A percentile compares a stretch with the other conserved stretches of the same genome.
Evolutionary conservation across 1,140 invertebrate genomes (phyloP).

Genomic region (Centruroides vittatus): DNA sequence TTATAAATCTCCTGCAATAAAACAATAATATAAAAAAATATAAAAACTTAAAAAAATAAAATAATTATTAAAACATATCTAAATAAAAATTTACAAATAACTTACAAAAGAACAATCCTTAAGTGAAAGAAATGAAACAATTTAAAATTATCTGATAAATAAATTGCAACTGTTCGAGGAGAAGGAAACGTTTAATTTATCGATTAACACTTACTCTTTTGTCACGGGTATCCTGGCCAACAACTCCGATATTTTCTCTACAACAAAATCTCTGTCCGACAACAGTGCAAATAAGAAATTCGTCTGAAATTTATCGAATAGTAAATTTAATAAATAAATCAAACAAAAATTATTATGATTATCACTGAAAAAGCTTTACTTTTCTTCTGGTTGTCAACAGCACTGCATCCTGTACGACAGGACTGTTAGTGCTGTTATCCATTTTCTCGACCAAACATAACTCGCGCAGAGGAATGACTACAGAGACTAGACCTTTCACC

Average conservation of each 20-base stretch:
- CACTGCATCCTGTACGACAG: conserved; percentile 55
- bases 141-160: too few species aligned
- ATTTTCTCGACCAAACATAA: conserved; percentile 55
- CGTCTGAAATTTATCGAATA: conserved; percentile 21
- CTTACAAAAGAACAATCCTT: too few species aligned
- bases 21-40: too few species aligned
- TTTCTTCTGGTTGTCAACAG: conserved; percentile 65
- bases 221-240: conserved; percentile 40
- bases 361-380: conserved; percentile 20
- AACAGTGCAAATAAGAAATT: conserved; percentile 83
- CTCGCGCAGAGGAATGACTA: conserved; percentile 78
- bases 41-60: too few species aligned
- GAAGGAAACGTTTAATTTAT: conserved; percentile 1
- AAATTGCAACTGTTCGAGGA: neutral
- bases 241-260: conserved; percentile 78
- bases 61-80: too few species aligned
- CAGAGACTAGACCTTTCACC: conserved; percentile 64
- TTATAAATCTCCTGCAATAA: too few species aligned
- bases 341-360: conserved; percentile 17
- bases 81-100: too few species aligned
- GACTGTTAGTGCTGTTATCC: conserved; percentile 35
- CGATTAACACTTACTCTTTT: conserved; percentile 18
- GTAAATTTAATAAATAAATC: too few species aligned
- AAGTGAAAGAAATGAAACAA: too few species aligned
- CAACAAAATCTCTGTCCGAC: conserved; percentile 71